Percentiles rank a stretch among this genome's conserved stretches.
Conservation (phyloP, 2,113 vertebrate genomes). For the Numida meleagris region DNA sequence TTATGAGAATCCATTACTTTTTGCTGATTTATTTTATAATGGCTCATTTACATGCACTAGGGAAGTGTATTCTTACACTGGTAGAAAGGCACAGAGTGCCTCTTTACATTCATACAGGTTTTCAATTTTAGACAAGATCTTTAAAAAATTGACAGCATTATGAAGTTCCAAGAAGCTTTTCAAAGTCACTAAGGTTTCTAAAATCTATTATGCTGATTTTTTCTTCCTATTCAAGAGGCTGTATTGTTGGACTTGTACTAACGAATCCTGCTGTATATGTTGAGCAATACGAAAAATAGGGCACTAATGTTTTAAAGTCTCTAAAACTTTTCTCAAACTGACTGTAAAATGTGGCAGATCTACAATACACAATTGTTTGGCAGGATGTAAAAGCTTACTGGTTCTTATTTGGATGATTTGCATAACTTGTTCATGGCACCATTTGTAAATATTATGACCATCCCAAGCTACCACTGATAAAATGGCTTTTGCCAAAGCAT, state of each 20-base stretch:
- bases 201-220: constrained; percentile 26
- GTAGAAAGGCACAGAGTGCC: constrained; percentile 48
- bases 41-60: constrained; percentile 59
- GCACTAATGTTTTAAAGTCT: constrained; percentile 60
- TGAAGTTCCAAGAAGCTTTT: constrained; percentile 54
- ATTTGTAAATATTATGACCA: constrained; percentile 68
- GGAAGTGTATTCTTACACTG: constrained; percentile 30
- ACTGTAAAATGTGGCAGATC: constrained; percentile 65
- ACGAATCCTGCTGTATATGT: background rate
- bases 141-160: constrained; percentile 46
- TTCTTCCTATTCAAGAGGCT: background rate
- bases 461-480: constrained; percentile 52
- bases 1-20: constrained; percentile 56
- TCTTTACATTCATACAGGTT: constrained; percentile 34
- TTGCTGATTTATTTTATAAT: constrained; percentile 63
- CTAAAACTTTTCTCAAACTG: constrained; percentile 58
- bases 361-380: constrained; percentile 31
- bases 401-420: constrained; percentile 66
- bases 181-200: constrained; percentile 53
- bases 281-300: constrained; percentile 51
- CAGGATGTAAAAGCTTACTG: constrained; percentile 57
- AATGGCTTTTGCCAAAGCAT: constrained; percentile 41
- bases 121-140: constrained; percentile 69
- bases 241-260: constrained; percentile 1
- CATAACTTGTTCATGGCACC: constrained; percentile 65